These are phyloP conservation scores for Zygothrica quintamaculata DNA, from an alignment of 2,888 invertebrate species.

Conservation along the genomic window DNA sequence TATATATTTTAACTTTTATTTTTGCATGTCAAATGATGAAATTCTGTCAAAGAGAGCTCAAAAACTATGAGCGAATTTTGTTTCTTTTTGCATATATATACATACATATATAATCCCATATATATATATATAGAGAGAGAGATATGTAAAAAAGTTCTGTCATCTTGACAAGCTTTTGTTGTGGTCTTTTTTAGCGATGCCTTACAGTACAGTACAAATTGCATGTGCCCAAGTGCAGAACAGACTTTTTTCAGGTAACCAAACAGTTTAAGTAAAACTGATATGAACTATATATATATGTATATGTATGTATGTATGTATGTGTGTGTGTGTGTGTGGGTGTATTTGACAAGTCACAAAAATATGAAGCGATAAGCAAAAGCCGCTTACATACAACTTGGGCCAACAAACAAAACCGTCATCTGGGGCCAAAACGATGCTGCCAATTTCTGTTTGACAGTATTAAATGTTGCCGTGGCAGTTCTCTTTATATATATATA, in stretches of 20 bases:
- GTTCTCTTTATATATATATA: slow-evolving; percentile 54
- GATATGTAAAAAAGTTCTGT: slow-evolving; percentile 16
- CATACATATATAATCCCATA: slow-evolving; percentile 32
- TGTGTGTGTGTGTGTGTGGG: slow-evolving; percentile 7
- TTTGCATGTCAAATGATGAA: slow-evolving; percentile 42
- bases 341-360: slow-evolving; percentile 59
- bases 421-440: slow-evolving; percentile 30
- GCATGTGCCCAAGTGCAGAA: slow-evolving; percentile 51
- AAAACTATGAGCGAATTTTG: slow-evolving; percentile 23
- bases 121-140: slow-evolving; percentile 8
- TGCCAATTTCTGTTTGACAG: slow-evolving; percentile 64
- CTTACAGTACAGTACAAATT: slow-evolving; percentile 52
- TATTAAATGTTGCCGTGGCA: slow-evolving; percentile 57
- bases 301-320: background rate
- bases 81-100: slow-evolving; percentile 14
- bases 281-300: background rate
- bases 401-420: slow-evolving; percentile 52
- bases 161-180: slow-evolving; percentile 55
- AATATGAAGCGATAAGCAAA: slow-evolving; percentile 70
- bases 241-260: too few species aligned
- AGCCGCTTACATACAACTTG: slow-evolving; percentile 66
- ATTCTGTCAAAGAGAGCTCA: background rate
- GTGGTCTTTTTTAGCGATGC: slow-evolving; percentile 45
- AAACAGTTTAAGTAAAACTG: too few species aligned
- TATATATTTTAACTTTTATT: too few species aligned